These are phyloP conservation scores for Cardiocondyla obscurior DNA, from an alignment of 1,140 invertebrate genomes.

Conservation along the genomic window DNA sequence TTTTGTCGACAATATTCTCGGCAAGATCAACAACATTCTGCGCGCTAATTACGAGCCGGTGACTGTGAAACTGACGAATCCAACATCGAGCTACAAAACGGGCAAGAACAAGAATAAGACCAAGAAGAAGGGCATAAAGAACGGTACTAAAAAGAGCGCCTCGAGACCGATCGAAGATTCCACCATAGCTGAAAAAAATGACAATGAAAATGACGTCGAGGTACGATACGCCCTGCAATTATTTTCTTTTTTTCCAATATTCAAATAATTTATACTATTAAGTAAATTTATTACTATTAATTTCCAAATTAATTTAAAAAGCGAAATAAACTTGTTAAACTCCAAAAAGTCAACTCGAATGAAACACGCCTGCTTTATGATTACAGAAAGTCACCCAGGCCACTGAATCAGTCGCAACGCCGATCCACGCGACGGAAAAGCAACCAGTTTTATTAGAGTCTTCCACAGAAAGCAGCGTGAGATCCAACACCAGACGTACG, in stretches of 20 bases:
- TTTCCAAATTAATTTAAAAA: no score
- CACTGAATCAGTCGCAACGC: background rate
- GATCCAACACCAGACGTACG: background rate
- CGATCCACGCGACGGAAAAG: background rate
- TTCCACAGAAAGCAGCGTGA: constrained; percentile 1
- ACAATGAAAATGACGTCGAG: constrained; percentile 23
- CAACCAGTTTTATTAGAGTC: constrained; percentile 12
- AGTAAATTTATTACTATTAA: no score
- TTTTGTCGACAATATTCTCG: constrained; percentile 92
- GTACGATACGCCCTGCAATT: background rate
- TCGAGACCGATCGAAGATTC: background rate
- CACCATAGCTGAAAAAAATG: constrained; percentile 16
- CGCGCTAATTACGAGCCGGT: constrained; percentile 92
- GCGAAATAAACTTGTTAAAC: background rate
- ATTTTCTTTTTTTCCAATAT: background rate
- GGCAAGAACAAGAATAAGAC: constrained; percentile 63
- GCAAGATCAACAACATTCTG: constrained; percentile 90
- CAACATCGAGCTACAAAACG: constrained; percentile 78
- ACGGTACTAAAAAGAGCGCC: constrained; percentile 59
- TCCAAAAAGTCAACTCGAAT: no score
- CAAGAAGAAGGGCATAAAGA: constrained; percentile 66
- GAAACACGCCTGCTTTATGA: no score
- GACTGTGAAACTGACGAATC: constrained; percentile 89
- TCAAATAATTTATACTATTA: constrained; percentile 4
- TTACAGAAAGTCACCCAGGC: constrained; percentile 32